A percentile compares a stretch with the other conserved stretches of the same genome.
Evolutionary conservation across 1,140 invertebrate genomes (phyloP).

Genomic region (Plutomurus gul): DNA sequence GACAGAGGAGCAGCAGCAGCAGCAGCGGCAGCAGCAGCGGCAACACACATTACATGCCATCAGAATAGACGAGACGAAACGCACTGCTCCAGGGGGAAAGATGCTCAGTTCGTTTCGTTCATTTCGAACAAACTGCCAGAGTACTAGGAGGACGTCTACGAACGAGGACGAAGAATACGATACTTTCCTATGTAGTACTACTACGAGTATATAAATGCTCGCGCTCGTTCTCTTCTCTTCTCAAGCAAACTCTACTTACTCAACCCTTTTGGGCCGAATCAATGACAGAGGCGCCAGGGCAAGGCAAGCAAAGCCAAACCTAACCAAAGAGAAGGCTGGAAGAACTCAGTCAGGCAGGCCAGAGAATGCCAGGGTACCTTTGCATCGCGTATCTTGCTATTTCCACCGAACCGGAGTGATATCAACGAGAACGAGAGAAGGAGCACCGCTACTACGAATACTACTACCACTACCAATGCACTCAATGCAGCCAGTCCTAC

Average conservation of each 20-base stretch:
- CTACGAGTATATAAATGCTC: neutral
- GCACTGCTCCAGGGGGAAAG: conserved; percentile 36
- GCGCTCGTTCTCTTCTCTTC: neutral
- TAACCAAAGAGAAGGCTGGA: neutral
- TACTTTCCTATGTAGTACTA: neutral
- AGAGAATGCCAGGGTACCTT: neutral
- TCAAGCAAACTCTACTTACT: conserved; percentile 22
- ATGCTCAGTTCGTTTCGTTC: conserved; percentile 20
- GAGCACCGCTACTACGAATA: neutral
- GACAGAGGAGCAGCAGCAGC: too few relatives aligned
- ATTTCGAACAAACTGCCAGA: conserved; percentile 1
- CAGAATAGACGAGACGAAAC: neutral
- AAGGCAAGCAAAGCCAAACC: conserved; percentile 1
- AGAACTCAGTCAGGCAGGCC: neutral
- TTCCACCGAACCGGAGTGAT: too few relatives aligned
- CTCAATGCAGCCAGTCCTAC: neutral
- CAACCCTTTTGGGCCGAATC: conserved; percentile 43
- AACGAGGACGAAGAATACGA: conserved; percentile 15
- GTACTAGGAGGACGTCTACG: neutral
- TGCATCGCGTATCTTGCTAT: neutral
- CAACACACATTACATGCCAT: too few relatives aligned
- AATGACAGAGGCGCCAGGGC: conserved; percentile 36
- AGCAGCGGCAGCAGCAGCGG: too few relatives aligned
- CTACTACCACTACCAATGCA: neutral
- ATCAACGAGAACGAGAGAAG: neutral